Evolutionary conservation across 2,888 invertebrate genomes (phyloP), one percentile per base, ranked within the genome.

Genomic region (Alentia gelatinosa): DNA sequence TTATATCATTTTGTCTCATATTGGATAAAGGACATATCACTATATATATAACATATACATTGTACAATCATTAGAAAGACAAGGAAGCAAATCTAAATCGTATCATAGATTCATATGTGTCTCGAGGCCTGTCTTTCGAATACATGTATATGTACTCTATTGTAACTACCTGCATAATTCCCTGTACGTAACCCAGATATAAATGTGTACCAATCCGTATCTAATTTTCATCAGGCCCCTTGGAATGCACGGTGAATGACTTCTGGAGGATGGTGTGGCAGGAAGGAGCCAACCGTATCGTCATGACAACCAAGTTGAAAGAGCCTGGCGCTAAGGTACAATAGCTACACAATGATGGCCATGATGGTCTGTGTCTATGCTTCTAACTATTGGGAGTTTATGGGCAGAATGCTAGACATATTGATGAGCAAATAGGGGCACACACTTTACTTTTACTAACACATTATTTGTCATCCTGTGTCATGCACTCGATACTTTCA

Each of bases 241-340:
- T 47, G 37, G 47, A 86, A 26, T n/a, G 26, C 5, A 86, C 86
- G 12, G 86, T 86, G 3, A 42, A 26, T 30, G 86, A 86, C 37
- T 86, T 86, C 35, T 86, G 86, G 86, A 40, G 86, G 33, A 86
- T 86, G 86, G 42, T 86, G 5, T 86, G 86, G 86, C 86, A 86
- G 15, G 15, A 42, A 47, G 23, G 26, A 19, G 86, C 37, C 7
- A 42, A 42, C 42, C 47, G 42, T 4, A 47, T 86, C 15, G 30
- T 86, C 4, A 86, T 86, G 86, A 30, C 47, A 5, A 86, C 86
- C 50, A 50, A 86, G 26, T n/a, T 39, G 47, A 50, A 42, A 7
- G 86, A 40, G 47, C 15, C 86, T 15, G 50, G 35, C 19, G 47
- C 26, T 7, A 12, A 68, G 68, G 68, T 68, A 68, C 5, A 12